Base-by-base conservation (phyloP, 2,797 vertebrate genomes). In the Sebastes matsubarae region DNA sequence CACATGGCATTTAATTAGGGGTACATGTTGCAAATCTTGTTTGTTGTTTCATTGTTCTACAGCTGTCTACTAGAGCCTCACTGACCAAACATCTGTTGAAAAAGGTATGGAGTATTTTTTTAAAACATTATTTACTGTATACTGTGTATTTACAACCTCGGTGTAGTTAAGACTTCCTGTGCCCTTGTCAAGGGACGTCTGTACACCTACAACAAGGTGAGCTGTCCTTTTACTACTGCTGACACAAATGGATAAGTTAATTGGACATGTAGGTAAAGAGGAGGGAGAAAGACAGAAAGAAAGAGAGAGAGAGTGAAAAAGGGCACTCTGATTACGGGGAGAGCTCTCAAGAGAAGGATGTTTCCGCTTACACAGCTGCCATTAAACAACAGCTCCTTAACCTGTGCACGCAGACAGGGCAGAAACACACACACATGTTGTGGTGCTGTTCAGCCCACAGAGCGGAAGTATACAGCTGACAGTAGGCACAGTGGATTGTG, bases 401-500 rank as follows among this genome's bases (percentile, higher is more conserved):
- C 42, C 57, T 52, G 70, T 38, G n/a, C 8, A 63, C 70, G 73
- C 36, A 61, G 9, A 29, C 29, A 30, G 16, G 20, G 8, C 20
- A 71, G 7, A 68, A 64, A 80, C 12, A 29, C 22, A 18, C 36
- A 42, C 24, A 75, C 74, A 79, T 38, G 61, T 27, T 55, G 72
- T 78, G 34, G 65, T 77, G 61, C 54, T 36, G 30, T 22, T 73
- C 25, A 46, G 32, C 59, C 77, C 77, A 83, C 72, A 81, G 14
- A 85, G 34, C 22, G 20, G 79, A 90, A 88, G 79, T 20, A 30
- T 2, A 76, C 52, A 70, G 68, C 61, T 75, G 72, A 84, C 60
- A 81, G 66, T 16, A 38, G 57, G 25, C 68, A 84, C 24, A 74
- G 67, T 63, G 80, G 70, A 87, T 81, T 88, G 71, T 88, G 87